phyloP scores from a whole-genome alignment of 1,140 invertebrate species.

The Trichoplusia ni region DNA sequence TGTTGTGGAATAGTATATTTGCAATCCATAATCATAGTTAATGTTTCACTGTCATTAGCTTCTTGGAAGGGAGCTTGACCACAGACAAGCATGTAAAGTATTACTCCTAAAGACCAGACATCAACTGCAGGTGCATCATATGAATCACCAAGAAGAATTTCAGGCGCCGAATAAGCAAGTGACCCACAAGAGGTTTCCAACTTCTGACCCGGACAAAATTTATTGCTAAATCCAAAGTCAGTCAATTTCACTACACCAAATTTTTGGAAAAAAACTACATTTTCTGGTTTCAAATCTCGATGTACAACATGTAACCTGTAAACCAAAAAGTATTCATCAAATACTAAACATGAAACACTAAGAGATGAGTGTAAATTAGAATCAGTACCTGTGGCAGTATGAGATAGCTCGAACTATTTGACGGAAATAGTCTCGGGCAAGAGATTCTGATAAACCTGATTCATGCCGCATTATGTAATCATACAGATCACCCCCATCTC shows the following conservation, averaged over 20 bases:
- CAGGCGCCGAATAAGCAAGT: constrained; percentile 99
- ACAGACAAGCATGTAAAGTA: constrained; percentile 99
- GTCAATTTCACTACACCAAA: constrained; percentile 98
- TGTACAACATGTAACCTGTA: constrained; percentile 91
- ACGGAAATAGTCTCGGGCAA: constrained; percentile 96
- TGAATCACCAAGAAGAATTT: constrained; percentile 97
- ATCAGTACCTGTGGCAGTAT: constrained; percentile 95
- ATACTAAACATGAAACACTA: background rate
- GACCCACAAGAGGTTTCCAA: constrained; percentile 99
- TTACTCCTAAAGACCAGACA: constrained; percentile 99
- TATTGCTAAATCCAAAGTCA: constrained; percentile 99
- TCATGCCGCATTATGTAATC: constrained; percentile 99
- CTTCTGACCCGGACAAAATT: constrained; percentile 98
- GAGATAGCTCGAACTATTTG: constrained; percentile 98
- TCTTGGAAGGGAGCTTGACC: constrained; percentile 99
- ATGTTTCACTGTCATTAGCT: constrained; percentile 99
- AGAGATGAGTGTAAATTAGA: too few relatives aligned
- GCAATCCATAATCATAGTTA: constrained; percentile 99
- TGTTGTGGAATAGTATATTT: constrained; percentile 96
- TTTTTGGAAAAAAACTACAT: constrained; percentile 99
- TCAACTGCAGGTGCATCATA: constrained; percentile 98
- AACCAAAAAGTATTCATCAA: constrained; percentile 25
- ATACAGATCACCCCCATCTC: constrained; percentile 99
- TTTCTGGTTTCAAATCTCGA: constrained; percentile 98
- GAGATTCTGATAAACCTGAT: constrained; percentile 87